Evolutionary conservation across 2,113 vertebrate genomes (phyloP), one percentile per base, ranked within the genome.

Genomic region (Neogobius melanostomus): DNA sequence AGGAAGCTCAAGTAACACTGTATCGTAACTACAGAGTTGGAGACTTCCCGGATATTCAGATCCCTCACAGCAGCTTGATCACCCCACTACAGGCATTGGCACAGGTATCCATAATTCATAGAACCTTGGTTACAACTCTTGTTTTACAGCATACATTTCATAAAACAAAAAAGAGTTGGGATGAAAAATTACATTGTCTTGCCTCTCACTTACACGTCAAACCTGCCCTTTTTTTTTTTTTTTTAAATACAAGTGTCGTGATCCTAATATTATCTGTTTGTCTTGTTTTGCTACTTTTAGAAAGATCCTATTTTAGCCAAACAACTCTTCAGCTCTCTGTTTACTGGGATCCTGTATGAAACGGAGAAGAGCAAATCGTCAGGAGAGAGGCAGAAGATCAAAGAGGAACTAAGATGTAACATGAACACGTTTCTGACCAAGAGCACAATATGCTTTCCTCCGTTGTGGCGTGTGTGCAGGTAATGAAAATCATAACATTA

Each of bases 21-120:
- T 99, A 99, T 81, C 95, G 98, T 72, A 95, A 86, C 84, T 99
- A 99, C 88, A 93, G 98, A 47, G 90, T 94, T 6, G 98, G 98
- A 63, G 98, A 99, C 85, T 95, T 99, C 82, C 98, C 98, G 8
- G 98, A 99, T 82, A 93, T 99, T 84, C 95, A 99, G 92, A 99
- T 99, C 75, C 92, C 94, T 6, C 85, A 95, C 82, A 94, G 93
- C 81, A 95, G 91, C 77, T 91, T 99, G 59, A 97, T 99, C 68
- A 85, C 94, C 6, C 98, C 98, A 0, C 83, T 99, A 63, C 98
- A 99, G 77, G 97, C 94, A 4, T 92, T 98, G 4, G 96, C 98
- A 49, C 97, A 99, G 94, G 98, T 98, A 8, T 74, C 28, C 28
- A 36, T 36, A 36, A 36, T 36, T 36, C 4, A 36, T 36, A 36